Conservation (phyloP, 2,113 vertebrate genomes). For the Sorex fumeus region DNA sequence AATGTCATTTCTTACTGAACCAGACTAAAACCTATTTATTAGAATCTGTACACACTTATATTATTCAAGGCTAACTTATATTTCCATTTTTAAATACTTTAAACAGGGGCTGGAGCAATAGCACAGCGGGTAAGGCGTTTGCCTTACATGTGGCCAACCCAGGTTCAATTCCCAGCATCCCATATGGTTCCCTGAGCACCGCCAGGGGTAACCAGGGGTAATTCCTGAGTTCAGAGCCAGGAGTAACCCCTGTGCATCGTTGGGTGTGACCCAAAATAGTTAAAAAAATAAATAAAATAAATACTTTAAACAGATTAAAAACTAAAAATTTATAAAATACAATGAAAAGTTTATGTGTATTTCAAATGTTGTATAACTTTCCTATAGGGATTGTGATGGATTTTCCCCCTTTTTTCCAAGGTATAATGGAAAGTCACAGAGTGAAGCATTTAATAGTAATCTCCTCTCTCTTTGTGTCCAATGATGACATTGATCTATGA, state of each 20-base stretch:
- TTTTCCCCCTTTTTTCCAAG: neutral
- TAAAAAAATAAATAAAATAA: no score
- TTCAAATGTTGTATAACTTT: neutral
- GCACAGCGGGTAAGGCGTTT: no score
- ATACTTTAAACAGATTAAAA: no score
- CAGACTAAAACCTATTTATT: constrained; percentile 12
- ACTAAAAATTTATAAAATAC: neutral
- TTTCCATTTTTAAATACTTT: neutral
- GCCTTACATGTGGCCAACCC: no score
- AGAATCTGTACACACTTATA: neutral
- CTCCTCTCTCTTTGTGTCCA: neutral
- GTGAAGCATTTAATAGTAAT: neutral
- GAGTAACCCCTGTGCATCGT: no score
- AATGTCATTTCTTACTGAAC: constrained; percentile 10
- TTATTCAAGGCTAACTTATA: constrained; percentile 46
- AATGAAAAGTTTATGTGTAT: neutral
- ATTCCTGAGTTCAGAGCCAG: no score
- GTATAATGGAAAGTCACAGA: neutral
- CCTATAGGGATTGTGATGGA: neutral
- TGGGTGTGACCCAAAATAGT: no score
- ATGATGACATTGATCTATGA: neutral
- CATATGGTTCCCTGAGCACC: no score
- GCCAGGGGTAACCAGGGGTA: no score
- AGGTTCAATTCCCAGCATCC: no score
- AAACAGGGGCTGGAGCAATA: no score